phyloP scores from a whole-genome alignment of 2,113 vertebrate genomes.

The Vimba vimba region DNA sequence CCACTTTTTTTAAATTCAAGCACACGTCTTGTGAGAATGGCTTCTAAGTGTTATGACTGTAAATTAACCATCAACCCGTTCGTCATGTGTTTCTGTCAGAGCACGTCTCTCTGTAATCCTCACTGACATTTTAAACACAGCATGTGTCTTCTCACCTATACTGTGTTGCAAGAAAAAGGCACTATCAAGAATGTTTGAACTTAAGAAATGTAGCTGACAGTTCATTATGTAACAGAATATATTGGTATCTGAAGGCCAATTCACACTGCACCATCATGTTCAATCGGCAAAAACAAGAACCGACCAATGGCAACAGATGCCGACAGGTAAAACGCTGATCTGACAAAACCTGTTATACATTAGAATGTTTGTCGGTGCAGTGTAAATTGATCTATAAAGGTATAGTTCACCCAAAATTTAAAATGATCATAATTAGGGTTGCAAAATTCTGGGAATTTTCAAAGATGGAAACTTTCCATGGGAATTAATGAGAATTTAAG shows the following conservation, averaged over 20 bases:
- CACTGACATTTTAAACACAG: slow-evolving; percentile 19
- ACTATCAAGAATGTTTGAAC: background rate
- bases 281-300: too few species aligned
- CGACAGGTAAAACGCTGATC: too few species aligned
- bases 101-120: slow-evolving; percentile 1
- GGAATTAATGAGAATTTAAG: too few species aligned
- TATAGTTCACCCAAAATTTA: background rate
- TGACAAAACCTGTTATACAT: too few species aligned
- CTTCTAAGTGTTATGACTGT: background rate
- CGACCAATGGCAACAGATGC: too few species aligned
- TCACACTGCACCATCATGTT: too few species aligned
- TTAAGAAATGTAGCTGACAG: slow-evolving; percentile 4
- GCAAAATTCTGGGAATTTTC: too few species aligned
- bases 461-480: too few species aligned
- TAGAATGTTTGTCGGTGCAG: too few species aligned
- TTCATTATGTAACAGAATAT: background rate
- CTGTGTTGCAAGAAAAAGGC: background rate
- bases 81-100: background rate
- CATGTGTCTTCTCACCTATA: background rate
- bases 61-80: slow-evolving; percentile 22
- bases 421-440: too few species aligned
- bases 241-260: background rate
- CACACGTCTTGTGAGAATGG: background rate
- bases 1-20: background rate
- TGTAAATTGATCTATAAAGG: too few species aligned